Conservation (phyloP, 2,888 invertebrate species). For the Candidula unifasciata region DNA sequence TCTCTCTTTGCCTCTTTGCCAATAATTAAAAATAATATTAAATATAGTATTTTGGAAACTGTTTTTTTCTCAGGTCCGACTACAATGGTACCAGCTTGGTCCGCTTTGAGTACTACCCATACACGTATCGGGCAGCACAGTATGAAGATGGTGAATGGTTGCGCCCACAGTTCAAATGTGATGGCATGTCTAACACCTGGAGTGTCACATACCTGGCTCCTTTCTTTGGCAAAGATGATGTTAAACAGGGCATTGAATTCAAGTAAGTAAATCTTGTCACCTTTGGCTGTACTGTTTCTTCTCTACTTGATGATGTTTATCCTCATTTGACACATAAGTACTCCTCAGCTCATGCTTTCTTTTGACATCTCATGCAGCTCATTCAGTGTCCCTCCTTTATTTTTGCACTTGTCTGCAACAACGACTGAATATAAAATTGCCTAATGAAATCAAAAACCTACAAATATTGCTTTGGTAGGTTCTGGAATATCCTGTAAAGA, state of each 20-base stretch:
- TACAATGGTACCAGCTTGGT: constrained; percentile 71
- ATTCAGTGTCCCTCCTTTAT: no score
- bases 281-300: neutral
- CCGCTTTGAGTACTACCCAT: constrained; percentile 74
- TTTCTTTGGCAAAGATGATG: constrained; percentile 87
- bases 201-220: constrained; percentile 95
- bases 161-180: constrained; percentile 93
- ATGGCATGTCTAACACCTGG: constrained; percentile 89
- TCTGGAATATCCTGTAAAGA: no score
- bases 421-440: no score
- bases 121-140: constrained; percentile 80
- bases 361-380: no score
- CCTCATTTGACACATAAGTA: no score
- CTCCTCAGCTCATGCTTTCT: no score
- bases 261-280: constrained; percentile 61
- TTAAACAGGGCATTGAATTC: constrained; percentile 75
- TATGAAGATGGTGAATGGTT: constrained; percentile 84
- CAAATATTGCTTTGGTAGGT: no score
- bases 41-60: neutral
- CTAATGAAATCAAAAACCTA: no score
- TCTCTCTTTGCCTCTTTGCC: no score
- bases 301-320: no score
- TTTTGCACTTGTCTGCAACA: no score
- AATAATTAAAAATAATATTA: neutral
- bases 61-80: constrained; percentile 45